Percentiles rank a stretch among this genome's conserved stretches.
These are phyloP conservation scores for Centruroides sculpturatus DNA, from an alignment of 1,140 invertebrate genomes.

Conservation along the genomic window DNA sequence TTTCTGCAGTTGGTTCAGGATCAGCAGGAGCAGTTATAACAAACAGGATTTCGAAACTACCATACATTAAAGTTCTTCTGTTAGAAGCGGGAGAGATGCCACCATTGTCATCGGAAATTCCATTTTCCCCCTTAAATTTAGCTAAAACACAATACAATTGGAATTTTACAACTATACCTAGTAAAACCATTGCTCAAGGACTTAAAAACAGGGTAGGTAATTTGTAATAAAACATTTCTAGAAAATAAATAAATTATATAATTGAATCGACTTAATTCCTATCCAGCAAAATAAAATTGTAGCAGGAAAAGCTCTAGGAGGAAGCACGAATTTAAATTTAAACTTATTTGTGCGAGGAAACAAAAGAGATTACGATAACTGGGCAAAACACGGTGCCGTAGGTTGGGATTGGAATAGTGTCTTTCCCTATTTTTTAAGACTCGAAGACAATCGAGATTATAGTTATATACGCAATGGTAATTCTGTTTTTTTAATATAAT, in stretches of 20 bases:
- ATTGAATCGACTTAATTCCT: too few relatives aligned
- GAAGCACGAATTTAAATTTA: slow-evolving; percentile 63
- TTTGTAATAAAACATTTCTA: too few relatives aligned
- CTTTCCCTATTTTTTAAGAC: slow-evolving; percentile 43
- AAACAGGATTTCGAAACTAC: neutral
- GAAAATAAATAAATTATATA: too few relatives aligned
- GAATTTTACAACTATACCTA: too few relatives aligned
- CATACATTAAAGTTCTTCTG: neutral
- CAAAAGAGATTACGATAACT: slow-evolving; percentile 69
- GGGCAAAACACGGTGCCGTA: slow-evolving; percentile 61
- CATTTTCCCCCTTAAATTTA: neutral
- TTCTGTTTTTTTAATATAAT: too few relatives aligned
- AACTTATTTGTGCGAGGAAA: slow-evolving; percentile 80
- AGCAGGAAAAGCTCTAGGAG: slow-evolving; percentile 30
- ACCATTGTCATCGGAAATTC: neutral
- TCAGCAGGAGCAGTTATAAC: neutral
- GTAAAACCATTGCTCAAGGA: too few relatives aligned
- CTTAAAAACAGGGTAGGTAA: too few relatives aligned
- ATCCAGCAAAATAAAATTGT: too few relatives aligned
- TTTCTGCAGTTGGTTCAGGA: neutral
- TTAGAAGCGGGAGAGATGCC: neutral
- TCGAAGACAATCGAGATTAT: slow-evolving; percentile 26
- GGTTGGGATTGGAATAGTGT: slow-evolving; percentile 78
- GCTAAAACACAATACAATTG: too few relatives aligned
- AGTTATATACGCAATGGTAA: neutral